Evolutionary conservation across 2,888 invertebrate genomes (phyloP).

Genomic region (Cybosia mesomella): DNA sequence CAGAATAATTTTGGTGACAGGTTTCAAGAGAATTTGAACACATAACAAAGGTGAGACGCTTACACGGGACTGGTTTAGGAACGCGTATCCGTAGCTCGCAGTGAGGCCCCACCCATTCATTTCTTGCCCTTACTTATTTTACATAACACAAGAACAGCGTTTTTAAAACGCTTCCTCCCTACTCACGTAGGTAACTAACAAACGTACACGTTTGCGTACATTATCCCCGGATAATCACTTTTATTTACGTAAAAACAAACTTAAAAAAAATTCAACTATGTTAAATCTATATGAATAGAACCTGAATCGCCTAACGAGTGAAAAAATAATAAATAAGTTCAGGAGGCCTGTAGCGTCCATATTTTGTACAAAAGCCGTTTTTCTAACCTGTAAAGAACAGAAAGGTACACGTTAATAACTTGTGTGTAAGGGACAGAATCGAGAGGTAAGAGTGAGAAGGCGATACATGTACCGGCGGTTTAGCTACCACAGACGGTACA

Average conservation of each 20-base stretch:
- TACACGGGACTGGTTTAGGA: constrained; percentile 26
- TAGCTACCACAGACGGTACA: too few species aligned
- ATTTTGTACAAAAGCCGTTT: constrained; percentile 82
- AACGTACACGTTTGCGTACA: constrained; percentile 59
- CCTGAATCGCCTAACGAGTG: constrained; percentile 82
- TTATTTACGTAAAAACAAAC: constrained; percentile 73
- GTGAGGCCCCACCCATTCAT: constrained; percentile 46
- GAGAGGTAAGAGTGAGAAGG: neutral
- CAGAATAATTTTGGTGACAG: constrained; percentile 13
- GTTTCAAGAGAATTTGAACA: constrained; percentile 18
- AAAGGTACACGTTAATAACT: constrained; percentile 30
- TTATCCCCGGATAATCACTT: constrained; percentile 54
- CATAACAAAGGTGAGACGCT: constrained; percentile 22
- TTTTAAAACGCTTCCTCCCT: constrained; percentile 60
- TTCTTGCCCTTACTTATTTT: constrained; percentile 48
- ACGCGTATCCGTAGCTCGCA: constrained; percentile 30
- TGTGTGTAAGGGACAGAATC: neutral
- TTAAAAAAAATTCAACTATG: constrained; percentile 75
- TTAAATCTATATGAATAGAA: constrained; percentile 81
- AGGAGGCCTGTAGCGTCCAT: constrained; percentile 69
- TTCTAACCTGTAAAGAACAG: constrained; percentile 66
- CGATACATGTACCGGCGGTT: too few species aligned
- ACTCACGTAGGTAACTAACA: constrained; percentile 68
- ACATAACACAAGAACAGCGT: constrained; percentile 48
- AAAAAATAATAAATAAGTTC: constrained; percentile 82